A percentile compares a stretch with the other conserved stretches of the same genome.
These are phyloP conservation scores for Cuniculus paca DNA, from an alignment of 2,797 vertebrate species.

Conservation along the genomic window DNA sequence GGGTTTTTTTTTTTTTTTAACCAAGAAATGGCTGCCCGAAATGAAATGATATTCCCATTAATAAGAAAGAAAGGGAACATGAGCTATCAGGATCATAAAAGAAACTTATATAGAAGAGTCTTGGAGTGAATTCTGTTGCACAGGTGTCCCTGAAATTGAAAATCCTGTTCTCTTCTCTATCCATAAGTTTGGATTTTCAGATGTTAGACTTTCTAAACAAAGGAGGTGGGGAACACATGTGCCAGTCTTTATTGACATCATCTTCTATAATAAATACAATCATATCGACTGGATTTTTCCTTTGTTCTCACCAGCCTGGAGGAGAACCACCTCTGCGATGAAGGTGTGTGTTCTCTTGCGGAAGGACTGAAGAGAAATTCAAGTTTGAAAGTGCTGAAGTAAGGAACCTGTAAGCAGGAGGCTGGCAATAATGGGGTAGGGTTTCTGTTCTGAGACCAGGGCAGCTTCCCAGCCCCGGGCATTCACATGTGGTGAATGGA, in stretches of 20 bases:
- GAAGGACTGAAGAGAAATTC: slow-evolving; percentile 83
- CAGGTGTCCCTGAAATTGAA: not conserved
- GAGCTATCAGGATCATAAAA: not conserved
- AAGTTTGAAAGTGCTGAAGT: slow-evolving; percentile 85
- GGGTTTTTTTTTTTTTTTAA: not conserved
- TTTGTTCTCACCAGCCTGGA: slow-evolving; percentile 80
- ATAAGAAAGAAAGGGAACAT: slow-evolving; percentile 5
- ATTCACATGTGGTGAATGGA: rapidly evolving
- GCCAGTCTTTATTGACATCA: not conserved
- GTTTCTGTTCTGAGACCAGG: not conserved
- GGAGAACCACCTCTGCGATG: slow-evolving; percentile 82
- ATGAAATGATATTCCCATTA: not conserved
- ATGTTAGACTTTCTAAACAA: not conserved
- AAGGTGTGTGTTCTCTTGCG: slow-evolving; percentile 78
- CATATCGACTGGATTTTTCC: not conserved
- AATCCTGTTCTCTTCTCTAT: not conserved
- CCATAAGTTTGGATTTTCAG: not conserved
- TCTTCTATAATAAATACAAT: not conserved
- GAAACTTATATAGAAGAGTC: not conserved
- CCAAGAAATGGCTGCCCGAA: not conserved
- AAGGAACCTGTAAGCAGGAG: slow-evolving; percentile 45
- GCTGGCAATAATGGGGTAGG: not conserved
- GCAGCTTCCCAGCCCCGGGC: not conserved
- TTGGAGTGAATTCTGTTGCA: not conserved
- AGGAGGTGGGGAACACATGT: too few relatives aligned